These are phyloP conservation scores for Chelon labrosus DNA, from an alignment of 2,797 vertebrate genomes.

Conservation along the genomic window DNA sequence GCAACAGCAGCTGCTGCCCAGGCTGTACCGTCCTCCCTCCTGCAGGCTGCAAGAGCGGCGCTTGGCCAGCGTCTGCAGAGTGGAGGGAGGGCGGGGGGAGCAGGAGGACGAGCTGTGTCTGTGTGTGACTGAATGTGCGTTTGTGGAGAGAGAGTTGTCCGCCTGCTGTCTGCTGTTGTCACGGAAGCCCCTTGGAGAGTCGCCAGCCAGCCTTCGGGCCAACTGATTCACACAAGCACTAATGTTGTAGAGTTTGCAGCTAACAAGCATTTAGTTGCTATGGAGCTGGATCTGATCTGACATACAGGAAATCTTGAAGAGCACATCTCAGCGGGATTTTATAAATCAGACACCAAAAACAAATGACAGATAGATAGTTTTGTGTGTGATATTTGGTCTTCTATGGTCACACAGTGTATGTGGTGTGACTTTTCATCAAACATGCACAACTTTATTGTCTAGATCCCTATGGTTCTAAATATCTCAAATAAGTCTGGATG, in stretches of 20 bases:
- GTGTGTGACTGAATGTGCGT: neutral
- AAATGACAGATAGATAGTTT: too few species aligned
- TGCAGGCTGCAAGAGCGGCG: constrained; percentile 8
- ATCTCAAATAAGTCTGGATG: too few species aligned
- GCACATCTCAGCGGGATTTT: neutral
- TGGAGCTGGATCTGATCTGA: constrained; percentile 1
- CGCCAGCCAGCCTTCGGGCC: constrained; percentile 33
- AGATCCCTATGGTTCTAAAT: too few species aligned
- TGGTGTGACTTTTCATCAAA: too few species aligned
- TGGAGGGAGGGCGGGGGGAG: neutral
- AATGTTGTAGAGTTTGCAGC: constrained; percentile 16
- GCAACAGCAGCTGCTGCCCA: constrained; percentile 43
- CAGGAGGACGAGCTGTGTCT: neutral
- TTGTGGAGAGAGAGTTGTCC: constrained; percentile 7
- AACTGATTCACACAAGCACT: constrained; percentile 39
- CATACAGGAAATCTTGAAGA: constrained; percentile 5
- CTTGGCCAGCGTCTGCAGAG: constrained; percentile 30
- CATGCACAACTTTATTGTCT: too few species aligned
- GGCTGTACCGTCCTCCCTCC: constrained; percentile 5
- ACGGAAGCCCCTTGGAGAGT: constrained; percentile 46
- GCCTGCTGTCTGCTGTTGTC: constrained; percentile 55
- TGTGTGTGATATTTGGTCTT: too few species aligned
- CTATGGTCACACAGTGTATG: too few species aligned
- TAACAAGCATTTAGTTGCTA: constrained; percentile 21
- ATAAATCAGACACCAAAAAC: too few species aligned